These are phyloP conservation scores for Deilephila porcellus DNA, from an alignment of 2,888 invertebrate species.

Conservation along the genomic window DNA sequence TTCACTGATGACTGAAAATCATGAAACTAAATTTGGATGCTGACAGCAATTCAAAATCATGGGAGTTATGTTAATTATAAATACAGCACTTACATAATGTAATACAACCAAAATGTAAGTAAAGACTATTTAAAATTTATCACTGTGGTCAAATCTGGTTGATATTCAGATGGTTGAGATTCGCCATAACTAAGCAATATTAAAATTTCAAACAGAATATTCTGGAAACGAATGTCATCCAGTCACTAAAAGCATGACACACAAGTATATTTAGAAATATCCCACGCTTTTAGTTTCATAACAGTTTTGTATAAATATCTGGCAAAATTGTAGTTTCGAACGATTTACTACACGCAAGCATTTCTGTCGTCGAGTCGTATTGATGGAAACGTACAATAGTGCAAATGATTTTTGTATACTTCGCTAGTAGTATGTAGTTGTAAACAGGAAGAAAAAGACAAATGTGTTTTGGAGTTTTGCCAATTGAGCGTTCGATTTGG, in stretches of 20 bases:
- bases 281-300: slow-evolving; percentile 11
- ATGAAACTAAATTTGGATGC: too few relatives aligned
- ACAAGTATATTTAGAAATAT: slow-evolving; percentile 15
- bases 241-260: not conserved
- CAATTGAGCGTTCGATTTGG: slow-evolving; percentile 53
- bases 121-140: too few relatives aligned
- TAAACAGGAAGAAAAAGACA: slow-evolving; percentile 46
- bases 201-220: not conserved
- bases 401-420: slow-evolving; percentile 13
- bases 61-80: too few relatives aligned
- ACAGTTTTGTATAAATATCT: not conserved
- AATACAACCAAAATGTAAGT: too few relatives aligned
- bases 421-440: not conserved
- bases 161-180: too few relatives aligned
- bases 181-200: too few relatives aligned
- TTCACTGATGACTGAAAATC: not conserved
- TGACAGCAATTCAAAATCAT: too few relatives aligned
- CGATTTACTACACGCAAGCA: not conserved
- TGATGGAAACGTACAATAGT: slow-evolving; percentile 4
- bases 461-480: slow-evolving; percentile 50
- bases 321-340: not conserved
- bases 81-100: too few relatives aligned
- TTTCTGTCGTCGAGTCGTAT: slow-evolving; percentile 4
- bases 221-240: not conserved
- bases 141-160: too few relatives aligned